phyloP scores from a whole-genome alignment of 2,888 invertebrate species.

The Cryptosula pallasiana region DNA sequence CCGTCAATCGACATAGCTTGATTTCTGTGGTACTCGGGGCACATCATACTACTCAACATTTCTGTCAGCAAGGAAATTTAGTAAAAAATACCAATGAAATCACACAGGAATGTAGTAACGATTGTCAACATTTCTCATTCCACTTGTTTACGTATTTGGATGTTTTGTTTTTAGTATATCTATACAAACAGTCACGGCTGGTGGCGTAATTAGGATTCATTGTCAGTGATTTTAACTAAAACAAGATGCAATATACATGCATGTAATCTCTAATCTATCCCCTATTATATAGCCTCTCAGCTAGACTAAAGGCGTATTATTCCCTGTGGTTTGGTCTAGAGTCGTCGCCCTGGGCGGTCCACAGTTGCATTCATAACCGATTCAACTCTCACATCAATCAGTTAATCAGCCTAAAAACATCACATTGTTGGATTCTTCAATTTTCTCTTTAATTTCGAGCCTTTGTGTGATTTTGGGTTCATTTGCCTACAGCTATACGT shows the following conservation, averaged over 20 bases:
- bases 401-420: too few relatives aligned
- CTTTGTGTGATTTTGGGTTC: background rate
- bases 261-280: background rate
- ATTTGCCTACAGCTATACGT: background rate
- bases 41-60: too few relatives aligned
- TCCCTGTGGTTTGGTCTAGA: background rate
- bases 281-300: background rate
- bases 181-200: background rate
- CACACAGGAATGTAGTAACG: too few relatives aligned
- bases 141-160: too few relatives aligned
- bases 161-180: background rate
- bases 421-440: background rate
- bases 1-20: too few relatives aligned
- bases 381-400: background rate
- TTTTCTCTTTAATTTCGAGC: background rate
- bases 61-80: too few relatives aligned
- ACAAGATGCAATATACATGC: background rate
- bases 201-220: background rate
- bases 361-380: background rate
- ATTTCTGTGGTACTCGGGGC: too few relatives aligned
- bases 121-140: too few relatives aligned
- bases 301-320: conserved; percentile 14
- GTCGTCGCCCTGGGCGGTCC: conserved; percentile 20
- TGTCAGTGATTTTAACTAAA: background rate
- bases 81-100: too few relatives aligned